phyloP scores from a whole-genome alignment of 2,113 vertebrate species.

The Campylomormyrus tamandua region DNA sequence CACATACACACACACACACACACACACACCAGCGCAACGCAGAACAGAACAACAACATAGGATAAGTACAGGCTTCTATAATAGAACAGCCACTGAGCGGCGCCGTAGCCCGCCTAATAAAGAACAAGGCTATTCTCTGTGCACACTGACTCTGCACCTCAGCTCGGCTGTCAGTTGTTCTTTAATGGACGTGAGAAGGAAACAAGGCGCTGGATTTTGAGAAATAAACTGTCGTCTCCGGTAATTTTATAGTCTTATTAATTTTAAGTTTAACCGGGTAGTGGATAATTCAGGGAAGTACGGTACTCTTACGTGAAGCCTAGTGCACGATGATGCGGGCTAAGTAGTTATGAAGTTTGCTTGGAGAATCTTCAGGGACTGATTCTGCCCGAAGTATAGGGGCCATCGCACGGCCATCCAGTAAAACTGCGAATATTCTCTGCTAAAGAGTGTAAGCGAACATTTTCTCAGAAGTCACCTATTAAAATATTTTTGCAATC shows the following conservation, averaged over 20 bases:
- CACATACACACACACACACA: background rate
- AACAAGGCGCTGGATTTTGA: slow-evolving; percentile 82
- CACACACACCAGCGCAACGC: background rate
- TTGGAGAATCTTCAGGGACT: slow-evolving; percentile 41
- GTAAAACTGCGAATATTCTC: background rate
- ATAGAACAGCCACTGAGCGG: slow-evolving; percentile 57
- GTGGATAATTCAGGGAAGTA: background rate
- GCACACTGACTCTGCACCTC: slow-evolving; percentile 21
- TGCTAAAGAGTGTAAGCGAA: background rate
- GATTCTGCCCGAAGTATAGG: background rate
- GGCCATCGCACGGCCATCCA: background rate
- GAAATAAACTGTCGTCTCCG: slow-evolving; percentile 90
- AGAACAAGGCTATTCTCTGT: background rate
- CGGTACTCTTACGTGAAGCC: background rate
- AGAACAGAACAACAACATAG: background rate
- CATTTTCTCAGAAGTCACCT: background rate
- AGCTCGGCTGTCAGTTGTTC: slow-evolving; percentile 31
- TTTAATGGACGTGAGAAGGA: slow-evolving; percentile 73
- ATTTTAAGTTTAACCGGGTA: slow-evolving; percentile 50
- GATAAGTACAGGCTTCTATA: background rate
- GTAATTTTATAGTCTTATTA: slow-evolving; percentile 84
- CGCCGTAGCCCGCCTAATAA: slow-evolving; percentile 58
- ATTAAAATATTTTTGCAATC: background rate
- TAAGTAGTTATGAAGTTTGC: slow-evolving; percentile 77
- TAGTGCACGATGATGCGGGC: background rate